These are phyloP conservation scores for Peribatodes rhomboidaria DNA, from an alignment of 2,888 invertebrate species.

Conservation along the genomic window DNA sequence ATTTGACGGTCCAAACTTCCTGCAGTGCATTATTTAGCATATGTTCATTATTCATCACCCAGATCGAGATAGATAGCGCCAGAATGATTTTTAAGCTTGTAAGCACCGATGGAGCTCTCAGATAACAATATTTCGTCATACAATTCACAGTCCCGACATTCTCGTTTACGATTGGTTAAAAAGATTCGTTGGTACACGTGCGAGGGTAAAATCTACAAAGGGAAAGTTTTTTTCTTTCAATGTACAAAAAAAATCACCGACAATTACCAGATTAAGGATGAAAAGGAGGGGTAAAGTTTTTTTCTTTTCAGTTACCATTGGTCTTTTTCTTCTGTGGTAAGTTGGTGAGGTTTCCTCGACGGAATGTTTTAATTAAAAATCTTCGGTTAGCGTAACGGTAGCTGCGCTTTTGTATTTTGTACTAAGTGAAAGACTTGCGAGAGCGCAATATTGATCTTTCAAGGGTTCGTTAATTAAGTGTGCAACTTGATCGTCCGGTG, in stretches of 20 bases:
- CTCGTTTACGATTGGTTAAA: constrained; percentile 71
- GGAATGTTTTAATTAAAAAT: constrained; percentile 74
- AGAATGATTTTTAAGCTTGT: constrained; percentile 54
- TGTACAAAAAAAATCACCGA: constrained; percentile 71
- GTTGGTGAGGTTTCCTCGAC: constrained; percentile 57
- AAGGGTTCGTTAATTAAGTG: constrained; percentile 60
- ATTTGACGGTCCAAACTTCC: constrained; percentile 58
- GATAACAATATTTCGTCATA: constrained; percentile 70
- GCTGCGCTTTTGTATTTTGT: constrained; percentile 59
- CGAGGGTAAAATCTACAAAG: constrained; percentile 78
- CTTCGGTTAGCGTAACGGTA: constrained; percentile 55
- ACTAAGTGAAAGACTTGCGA: constrained; percentile 52
- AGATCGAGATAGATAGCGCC: constrained; percentile 54
- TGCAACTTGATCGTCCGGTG: constrained; percentile 47
- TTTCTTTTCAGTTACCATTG: constrained; percentile 60
- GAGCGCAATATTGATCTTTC: constrained; percentile 56
- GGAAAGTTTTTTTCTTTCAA: constrained; percentile 71
- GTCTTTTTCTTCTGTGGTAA: constrained; percentile 63
- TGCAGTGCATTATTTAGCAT: constrained; percentile 52
- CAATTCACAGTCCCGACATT: constrained; percentile 61
- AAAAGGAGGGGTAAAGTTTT: constrained; percentile 67
- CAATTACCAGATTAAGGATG: constrained; percentile 82
- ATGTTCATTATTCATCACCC: constrained; percentile 56
- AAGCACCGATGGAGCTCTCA: constrained; percentile 50
- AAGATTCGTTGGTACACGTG: constrained; percentile 74